Evolutionary conservation across 1,140 invertebrate genomes (phyloP), one percentile per base, ranked within the genome.

Genomic region (Pararge aegeria): DNA sequence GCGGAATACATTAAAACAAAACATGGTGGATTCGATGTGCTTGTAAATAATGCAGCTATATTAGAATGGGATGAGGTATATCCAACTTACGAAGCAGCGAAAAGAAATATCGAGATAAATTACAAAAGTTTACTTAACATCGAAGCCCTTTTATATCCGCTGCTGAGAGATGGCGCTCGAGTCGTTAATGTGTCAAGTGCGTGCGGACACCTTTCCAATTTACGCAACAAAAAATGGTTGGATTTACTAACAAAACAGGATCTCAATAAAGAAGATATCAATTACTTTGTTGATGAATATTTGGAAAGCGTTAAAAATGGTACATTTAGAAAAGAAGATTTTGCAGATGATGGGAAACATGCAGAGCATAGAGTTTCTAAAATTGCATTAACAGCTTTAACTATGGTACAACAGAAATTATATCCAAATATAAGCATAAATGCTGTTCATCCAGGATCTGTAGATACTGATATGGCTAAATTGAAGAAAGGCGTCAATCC

Each of bases 21-120:
- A 50, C 92, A 97, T 80, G 93, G 93, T 10, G 94, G 95, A 2
- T 71, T 97, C 5, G 96, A 97, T 90, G 76, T 97, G 19, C 81
- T 97, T 7, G 92, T 97, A 1, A 97, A 97, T 81, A 97, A 97
- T 91, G 96, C 96, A 46, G 96, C 92, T 0, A 95, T 96, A 61
- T 92, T 94, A 37, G 96, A 93, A 75, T 94, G 91, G 87, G 68
- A 80, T 40, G 75, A 85, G 66, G 90, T 94, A 5, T 93, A 93
- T 67, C 93, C 95, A n/a, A 92, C 93, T 70, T 82, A 86, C 24
- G 91, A 92, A 58, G 94, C 95, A 77, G 95, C 95, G 5, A 92
- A 94, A 75, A 87, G 92, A 27, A 95, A 94, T 6, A 83, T 95
- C 2, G 85, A 88, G 37, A 90, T 92, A 0, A 96, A 97, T 83